Conservation (phyloP, 2,113 vertebrate genomes). For the Forbesichthys papilliferus region DNA sequence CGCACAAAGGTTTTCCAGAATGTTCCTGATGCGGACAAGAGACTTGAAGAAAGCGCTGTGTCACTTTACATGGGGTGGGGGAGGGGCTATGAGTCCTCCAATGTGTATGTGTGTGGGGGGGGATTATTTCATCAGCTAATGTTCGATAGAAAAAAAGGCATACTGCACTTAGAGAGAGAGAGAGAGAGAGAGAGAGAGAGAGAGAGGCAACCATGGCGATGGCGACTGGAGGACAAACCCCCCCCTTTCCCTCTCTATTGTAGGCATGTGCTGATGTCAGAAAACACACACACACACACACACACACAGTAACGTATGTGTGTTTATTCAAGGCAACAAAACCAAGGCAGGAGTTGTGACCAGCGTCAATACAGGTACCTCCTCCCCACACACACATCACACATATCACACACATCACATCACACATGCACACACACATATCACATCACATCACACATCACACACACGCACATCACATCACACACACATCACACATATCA, state of each 20-base stretch:
- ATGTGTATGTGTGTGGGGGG: neutral
- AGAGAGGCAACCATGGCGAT: no score
- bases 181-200: neutral
- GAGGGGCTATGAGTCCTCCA: no score
- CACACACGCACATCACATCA: neutral
- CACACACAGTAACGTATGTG: neutral
- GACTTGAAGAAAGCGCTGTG: no score
- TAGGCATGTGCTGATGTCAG: neutral
- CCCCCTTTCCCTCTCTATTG: neutral
- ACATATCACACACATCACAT: neutral
- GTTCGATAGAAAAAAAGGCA: neutral
- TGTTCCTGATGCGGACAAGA: no score
- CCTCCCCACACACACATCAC: neutral
- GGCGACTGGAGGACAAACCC: neutral
- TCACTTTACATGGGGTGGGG: no score
- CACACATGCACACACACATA: neutral
- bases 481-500: no score
- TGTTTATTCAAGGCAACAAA: slow-evolving; percentile 83
- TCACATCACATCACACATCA: neutral
- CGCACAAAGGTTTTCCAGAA: no score
- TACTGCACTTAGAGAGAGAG: neutral
- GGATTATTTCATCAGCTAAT: neutral
- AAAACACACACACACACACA: neutral
- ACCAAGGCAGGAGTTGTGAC: slow-evolving; percentile 92
- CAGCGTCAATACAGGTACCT: slow-evolving; percentile 87